These are phyloP conservation scores for Otolemur garnettii DNA, from an alignment of 2,113 vertebrate genomes.

Conservation along the genomic window DNA sequence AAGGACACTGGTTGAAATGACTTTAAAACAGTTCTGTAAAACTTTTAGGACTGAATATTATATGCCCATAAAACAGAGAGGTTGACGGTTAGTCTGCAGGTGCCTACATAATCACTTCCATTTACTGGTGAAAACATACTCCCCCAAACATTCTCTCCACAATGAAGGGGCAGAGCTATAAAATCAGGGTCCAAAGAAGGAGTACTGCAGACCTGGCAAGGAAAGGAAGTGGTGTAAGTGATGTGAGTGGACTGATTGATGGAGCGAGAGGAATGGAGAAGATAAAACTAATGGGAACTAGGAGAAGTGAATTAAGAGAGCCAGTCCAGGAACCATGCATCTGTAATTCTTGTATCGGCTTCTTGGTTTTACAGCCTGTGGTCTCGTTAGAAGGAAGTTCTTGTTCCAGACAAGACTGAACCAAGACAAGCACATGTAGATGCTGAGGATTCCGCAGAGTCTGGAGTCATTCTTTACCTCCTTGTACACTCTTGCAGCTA, in stretches of 20 bases:
- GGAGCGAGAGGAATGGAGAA: conserved; percentile 24
- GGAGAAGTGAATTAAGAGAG: not conserved
- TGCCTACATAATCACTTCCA: conserved; percentile 85
- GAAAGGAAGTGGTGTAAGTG: not conserved
- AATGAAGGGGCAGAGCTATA: conserved; percentile 60
- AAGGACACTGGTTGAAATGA: conserved; percentile 77
- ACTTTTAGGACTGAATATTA: conserved; percentile 78
- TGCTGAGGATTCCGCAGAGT: not conserved
- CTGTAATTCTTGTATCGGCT: not conserved
- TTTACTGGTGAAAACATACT: conserved; percentile 75
- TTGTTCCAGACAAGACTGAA: not conserved
- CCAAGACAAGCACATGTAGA: not conserved
- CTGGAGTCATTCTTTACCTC: not conserved
- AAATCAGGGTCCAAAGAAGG: not conserved
- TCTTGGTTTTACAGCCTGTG: conserved; percentile 24
- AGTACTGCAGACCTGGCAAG: not conserved
- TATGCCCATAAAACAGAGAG: conserved; percentile 80
- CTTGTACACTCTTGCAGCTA: not conserved
- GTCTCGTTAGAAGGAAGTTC: not conserved
- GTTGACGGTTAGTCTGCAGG: conserved; percentile 79
- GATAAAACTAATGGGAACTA: not conserved
- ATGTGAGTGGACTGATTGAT: not conserved
- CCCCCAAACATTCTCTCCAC: conserved; percentile 58
- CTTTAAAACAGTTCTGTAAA: conserved; percentile 84
- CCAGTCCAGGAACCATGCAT: not conserved